These are phyloP conservation scores for Yponomeuta sedellus DNA, from an alignment of 2,888 invertebrate genomes.

Conservation along the genomic window DNA sequence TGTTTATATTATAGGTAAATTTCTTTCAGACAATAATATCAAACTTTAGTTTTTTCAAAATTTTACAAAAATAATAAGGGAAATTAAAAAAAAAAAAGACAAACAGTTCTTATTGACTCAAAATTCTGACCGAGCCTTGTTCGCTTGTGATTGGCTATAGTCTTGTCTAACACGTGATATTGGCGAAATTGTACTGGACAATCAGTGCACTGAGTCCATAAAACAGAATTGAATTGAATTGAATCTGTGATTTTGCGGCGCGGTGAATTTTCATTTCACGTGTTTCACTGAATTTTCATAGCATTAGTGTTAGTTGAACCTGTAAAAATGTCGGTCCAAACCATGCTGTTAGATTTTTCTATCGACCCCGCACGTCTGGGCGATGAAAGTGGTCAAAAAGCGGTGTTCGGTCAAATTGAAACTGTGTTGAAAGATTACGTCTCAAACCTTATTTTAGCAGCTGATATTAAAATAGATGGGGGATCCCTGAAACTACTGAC, in stretches of 20 bases:
- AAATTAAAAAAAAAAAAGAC: no score
- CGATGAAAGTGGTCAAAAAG: slow-evolving; percentile 80
- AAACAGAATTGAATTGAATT: no score
- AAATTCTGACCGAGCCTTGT: no score
- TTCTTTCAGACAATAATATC: no score
- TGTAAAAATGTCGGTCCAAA: slow-evolving; percentile 83
- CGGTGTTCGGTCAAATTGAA: slow-evolving; percentile 81
- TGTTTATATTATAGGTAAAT: no score
- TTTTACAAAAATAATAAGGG: no score
- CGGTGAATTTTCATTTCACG: slow-evolving; percentile 4
- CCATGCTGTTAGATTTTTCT: slow-evolving; percentile 87
- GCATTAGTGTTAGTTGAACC: not conserved
- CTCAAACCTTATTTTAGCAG: slow-evolving; percentile 81
- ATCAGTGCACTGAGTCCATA: no score
- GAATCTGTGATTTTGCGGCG: slow-evolving; percentile 2
- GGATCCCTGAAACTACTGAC: slow-evolving; percentile 82
- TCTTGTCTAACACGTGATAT: no score
- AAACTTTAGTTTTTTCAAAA: no score
- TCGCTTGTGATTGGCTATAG: no score
- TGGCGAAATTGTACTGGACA: no score
- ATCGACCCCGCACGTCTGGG: slow-evolving; percentile 81
- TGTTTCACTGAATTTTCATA: not conserved
- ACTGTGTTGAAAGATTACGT: slow-evolving; percentile 83
- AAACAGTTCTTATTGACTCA: no score
- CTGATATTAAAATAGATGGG: slow-evolving; percentile 81